A percentile compares a stretch with the other conserved stretches of the same genome.
Conservation (phyloP, 2,797 vertebrate genomes). For the Myotis findleyi region DNA sequence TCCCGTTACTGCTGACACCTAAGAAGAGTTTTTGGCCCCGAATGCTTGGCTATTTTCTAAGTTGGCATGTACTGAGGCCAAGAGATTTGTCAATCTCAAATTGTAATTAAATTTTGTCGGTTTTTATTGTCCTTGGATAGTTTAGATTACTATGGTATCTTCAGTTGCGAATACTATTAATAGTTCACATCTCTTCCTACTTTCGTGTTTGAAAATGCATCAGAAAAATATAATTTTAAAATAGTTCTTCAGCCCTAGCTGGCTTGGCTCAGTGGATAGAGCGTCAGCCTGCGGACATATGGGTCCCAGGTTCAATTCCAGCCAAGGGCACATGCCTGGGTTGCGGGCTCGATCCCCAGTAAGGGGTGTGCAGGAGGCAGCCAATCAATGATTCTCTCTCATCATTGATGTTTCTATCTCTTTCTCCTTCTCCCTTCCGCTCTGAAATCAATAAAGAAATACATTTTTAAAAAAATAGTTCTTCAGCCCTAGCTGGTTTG, state of each 20-base stretch:
- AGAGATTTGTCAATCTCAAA: constrained; percentile 28
- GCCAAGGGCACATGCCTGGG: no score
- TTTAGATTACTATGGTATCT: background rate
- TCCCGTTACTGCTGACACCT: constrained; percentile 11
- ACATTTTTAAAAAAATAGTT: background rate
- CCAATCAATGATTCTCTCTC: no score
- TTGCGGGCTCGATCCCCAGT: no score
- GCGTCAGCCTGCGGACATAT: no score
- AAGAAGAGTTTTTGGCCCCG: constrained; percentile 18
- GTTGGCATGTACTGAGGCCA: constrained; percentile 17
- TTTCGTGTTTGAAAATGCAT: constrained; percentile 32
- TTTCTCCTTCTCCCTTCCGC: no score
- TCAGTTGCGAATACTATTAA: constrained; percentile 31
- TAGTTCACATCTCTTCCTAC: background rate
- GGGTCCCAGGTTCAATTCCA: no score
- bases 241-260: background rate
- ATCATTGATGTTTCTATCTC: no score
- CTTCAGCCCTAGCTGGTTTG: background rate
- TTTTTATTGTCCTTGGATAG: background rate
- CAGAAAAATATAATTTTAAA: background rate
- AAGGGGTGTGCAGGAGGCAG: no score
- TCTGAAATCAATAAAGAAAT: background rate
- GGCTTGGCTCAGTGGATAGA: no score
- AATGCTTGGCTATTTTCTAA: background rate
- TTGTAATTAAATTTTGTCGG: background rate